Evolutionary conservation across 2,888 invertebrate genomes (phyloP).

Genomic region (Ophion ventricosus): DNA sequence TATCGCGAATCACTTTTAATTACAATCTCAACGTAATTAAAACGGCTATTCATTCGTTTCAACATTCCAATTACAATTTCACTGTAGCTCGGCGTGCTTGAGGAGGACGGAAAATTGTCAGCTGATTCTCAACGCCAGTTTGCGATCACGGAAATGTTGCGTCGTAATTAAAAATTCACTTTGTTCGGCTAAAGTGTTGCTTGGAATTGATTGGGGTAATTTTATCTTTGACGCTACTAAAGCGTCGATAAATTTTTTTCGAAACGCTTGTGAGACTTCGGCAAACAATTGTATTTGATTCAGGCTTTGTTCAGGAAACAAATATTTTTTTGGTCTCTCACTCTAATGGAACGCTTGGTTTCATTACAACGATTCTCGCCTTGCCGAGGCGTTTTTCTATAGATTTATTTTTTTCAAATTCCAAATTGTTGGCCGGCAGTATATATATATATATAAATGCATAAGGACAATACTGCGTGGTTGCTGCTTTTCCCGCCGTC

Average conservation of each 20-base stretch:
- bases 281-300: neutral
- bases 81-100: neutral
- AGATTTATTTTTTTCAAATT: too few species aligned
- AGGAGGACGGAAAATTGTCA: neutral
- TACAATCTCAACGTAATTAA: conserved; percentile 12
- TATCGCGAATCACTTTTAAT: conserved; percentile 20
- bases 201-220: neutral
- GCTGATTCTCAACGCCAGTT: neutral
- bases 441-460: neutral
- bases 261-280: neutral
- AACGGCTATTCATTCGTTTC: neutral
- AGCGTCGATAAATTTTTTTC: neutral
- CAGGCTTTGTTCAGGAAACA: neutral
- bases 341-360: too few species aligned
- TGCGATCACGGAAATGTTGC: neutral
- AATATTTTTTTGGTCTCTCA: neutral
- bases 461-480: conserved; percentile 28
- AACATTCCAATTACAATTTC: neutral
- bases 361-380: too few species aligned
- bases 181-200: neutral
- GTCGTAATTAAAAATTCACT: neutral
- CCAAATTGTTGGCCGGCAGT: too few species aligned
- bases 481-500: conserved; percentile 64
- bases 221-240: neutral
- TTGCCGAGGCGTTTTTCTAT: too few species aligned